Conservation (phyloP, 2,797 vertebrate genomes). For the Pseudopleuronectes americanus region DNA sequence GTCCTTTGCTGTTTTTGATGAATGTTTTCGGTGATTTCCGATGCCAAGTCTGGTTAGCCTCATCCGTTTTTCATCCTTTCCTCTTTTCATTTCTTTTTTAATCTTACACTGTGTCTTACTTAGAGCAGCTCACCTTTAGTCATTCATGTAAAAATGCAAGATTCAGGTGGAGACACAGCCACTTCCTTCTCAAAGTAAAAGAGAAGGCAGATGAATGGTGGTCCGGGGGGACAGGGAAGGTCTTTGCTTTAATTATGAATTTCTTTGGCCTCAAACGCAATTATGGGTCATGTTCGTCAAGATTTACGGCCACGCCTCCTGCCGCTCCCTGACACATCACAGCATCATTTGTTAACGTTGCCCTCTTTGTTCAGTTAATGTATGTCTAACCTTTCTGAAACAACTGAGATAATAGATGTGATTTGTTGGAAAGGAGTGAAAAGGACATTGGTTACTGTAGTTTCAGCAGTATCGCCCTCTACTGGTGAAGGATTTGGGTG, state of each 20-base stretch:
- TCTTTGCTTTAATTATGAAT: slow-evolving; percentile 43
- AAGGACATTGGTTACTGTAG: slow-evolving; percentile 35
- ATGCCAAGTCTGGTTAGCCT: slow-evolving; percentile 67
- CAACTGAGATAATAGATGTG: slow-evolving; percentile 46
- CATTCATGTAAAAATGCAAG: slow-evolving; percentile 37
- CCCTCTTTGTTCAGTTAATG: slow-evolving; percentile 41
- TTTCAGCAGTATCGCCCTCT: slow-evolving; percentile 80
- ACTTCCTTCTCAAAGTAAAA: slow-evolving; percentile 51
- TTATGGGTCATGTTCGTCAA: slow-evolving; percentile 45
- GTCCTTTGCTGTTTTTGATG: slow-evolving; percentile 51
- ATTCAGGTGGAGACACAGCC: slow-evolving; percentile 42
- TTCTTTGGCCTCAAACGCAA: slow-evolving; percentile 42
- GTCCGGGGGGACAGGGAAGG: slow-evolving; percentile 20
- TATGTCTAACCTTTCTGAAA: slow-evolving; percentile 35
- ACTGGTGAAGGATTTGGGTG: slow-evolving; percentile 68
- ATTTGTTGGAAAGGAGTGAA: slow-evolving; percentile 40
- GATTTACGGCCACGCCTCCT: slow-evolving; percentile 35
- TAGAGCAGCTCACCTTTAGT: slow-evolving; percentile 31
- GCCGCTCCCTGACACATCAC: slow-evolving; percentile 36
- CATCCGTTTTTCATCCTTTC: slow-evolving; percentile 51
- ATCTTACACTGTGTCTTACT: slow-evolving; percentile 22
- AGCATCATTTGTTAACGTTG: slow-evolving; percentile 38
- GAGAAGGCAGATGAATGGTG: slow-evolving; percentile 37
- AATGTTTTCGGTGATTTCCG: slow-evolving; percentile 49
- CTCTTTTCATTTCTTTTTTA: slow-evolving; percentile 6